phyloP scores from a whole-genome alignment of 2,888 invertebrate species.

The Cartodere bifasciata region DNA sequence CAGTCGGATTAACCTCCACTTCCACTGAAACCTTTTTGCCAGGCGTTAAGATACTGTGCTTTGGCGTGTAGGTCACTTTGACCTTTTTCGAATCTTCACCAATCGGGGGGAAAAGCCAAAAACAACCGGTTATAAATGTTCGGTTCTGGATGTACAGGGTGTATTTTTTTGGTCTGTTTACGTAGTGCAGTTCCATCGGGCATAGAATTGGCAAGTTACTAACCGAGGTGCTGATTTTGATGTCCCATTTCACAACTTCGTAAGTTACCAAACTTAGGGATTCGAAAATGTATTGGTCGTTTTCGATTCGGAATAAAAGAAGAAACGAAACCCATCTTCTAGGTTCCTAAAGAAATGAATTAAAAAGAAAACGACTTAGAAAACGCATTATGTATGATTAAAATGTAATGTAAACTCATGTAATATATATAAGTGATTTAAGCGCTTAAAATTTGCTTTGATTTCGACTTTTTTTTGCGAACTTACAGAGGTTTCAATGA shows the following conservation, averaged over 20 bases:
- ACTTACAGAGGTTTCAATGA: no score
- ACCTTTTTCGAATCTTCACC: constrained; percentile 26
- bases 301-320: constrained; percentile 17
- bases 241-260: constrained; percentile 21
- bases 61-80: constrained; percentile 23
- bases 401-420: no score
- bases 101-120: constrained; percentile 21
- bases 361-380: background rate
- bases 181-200: constrained; percentile 24
- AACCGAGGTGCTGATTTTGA: constrained; percentile 21
- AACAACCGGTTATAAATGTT: constrained; percentile 21
- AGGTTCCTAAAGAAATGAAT: constrained; percentile 12
- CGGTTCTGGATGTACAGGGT: constrained; percentile 27
- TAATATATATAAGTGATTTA: no score
- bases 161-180: constrained; percentile 22
- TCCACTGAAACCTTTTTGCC: constrained; percentile 18
- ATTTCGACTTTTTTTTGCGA: no score
- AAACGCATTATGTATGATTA: no score
- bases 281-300: no score
- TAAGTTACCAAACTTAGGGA: constrained; percentile 25
- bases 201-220: constrained; percentile 24
- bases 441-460: no score
- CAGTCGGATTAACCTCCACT: constrained; percentile 24
- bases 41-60: constrained; percentile 23
- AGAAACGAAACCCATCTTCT: constrained; percentile 20